Base-by-base conservation (phyloP, 2,113 vertebrate species). In the Tupaia tana region DNA sequence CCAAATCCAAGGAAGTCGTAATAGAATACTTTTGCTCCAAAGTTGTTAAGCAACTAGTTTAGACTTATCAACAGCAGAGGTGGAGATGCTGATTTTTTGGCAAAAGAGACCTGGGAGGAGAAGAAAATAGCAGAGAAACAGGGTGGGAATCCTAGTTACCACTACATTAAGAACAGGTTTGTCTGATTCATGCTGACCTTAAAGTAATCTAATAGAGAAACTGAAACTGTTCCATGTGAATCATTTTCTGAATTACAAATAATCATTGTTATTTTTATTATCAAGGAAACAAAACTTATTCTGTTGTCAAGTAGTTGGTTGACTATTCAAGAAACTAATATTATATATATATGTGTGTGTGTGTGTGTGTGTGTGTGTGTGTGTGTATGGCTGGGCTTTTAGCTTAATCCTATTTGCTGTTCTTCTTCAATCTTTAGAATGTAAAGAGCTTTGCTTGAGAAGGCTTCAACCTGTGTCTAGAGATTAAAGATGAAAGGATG, bases 191-290 rank as follows among this genome's bases (percentile, higher is more conserved):
- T 63, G 9, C 0, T 98, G 98, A 98, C 98, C 96, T 98, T 97
- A 97, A 96, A 96, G 96, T 95, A 97, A 97, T 96, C 95, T 95
- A 87, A 71, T 80, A 94, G 83, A 95, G 93, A 95, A 94, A 34
- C 95, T 98, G 97, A 97, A 95, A 87, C 56, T 58, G 25, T 96
- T 98, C 98, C 98, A 97, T 19, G 87, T 98, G 98, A 98, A 97
- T 98, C 97, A 98, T 97, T 77, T 95, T 96, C 97, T 97, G 91
- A 96, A 91, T 97, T 95, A 95, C 59, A 94, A 98, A 91, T 94
- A 87, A 96, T 98, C 98, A 96, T 98, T 97, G 91, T 97, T 98
- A 95, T 97, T 98, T 97, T 97, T 97, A 93, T 97, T 97, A n/a
- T 96, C 96, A 87, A 98, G 92, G 92, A 82, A 95, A 97, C 70